phyloP scores from a whole-genome alignment of 2,113 vertebrate species.

The Leucoraja erinaceus region DNA sequence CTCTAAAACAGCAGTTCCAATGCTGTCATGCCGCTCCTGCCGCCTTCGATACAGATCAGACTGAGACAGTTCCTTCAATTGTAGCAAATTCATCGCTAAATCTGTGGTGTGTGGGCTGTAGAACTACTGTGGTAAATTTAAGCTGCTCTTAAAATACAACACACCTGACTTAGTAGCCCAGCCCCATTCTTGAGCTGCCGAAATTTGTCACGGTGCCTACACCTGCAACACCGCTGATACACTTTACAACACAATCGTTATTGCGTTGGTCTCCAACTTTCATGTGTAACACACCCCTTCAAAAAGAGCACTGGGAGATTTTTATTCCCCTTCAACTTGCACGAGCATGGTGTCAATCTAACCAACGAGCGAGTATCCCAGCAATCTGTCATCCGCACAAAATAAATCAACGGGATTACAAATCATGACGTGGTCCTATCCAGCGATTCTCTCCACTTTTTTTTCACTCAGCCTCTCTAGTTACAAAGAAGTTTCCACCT shows the following conservation, averaged over 20 bases:
- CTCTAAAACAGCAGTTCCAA: conserved; percentile 55
- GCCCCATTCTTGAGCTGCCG: not conserved
- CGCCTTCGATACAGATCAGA: conserved; percentile 85
- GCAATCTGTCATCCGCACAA: not conserved
- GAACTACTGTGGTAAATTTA: not conserved
- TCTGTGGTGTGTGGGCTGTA: not conserved
- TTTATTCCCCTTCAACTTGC: not conserved
- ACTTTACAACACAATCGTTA: conserved; percentile 8
- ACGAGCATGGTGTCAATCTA: not conserved
- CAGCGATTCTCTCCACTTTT: not conserved
- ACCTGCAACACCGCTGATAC: not conserved
- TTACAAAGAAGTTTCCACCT: conserved; percentile 29
- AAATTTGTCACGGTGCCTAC: not conserved
- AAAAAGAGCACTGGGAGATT: not conserved
- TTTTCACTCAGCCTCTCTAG: not conserved
- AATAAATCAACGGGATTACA: not conserved
- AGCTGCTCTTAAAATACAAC: not conserved
- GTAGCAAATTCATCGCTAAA: conserved; percentile 70
- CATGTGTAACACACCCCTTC: conserved; percentile 9
- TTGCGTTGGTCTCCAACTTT: not conserved
- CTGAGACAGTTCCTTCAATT: conserved; percentile 82
- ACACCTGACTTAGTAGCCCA: not conserved
- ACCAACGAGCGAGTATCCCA: not conserved
- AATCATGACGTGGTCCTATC: not conserved
- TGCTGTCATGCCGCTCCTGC: conserved; percentile 78